Conservation (phyloP, 2,113 vertebrate species). For the Colistium nudipinnis region DNA sequence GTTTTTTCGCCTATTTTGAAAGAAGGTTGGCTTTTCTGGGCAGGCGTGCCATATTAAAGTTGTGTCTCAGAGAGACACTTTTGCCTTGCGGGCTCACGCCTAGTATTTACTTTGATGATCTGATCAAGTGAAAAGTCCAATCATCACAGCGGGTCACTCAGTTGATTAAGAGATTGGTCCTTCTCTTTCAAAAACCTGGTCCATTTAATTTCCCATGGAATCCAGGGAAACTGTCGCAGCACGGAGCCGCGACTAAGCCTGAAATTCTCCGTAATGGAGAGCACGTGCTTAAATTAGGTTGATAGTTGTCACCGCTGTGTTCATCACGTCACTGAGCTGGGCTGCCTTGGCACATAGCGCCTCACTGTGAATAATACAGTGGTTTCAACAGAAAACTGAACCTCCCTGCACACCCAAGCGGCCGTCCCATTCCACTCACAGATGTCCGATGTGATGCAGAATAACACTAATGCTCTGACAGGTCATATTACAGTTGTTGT, state of each 20-base stretch:
- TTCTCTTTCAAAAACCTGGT: background rate
- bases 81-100: background rate
- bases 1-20: background rate
- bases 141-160: background rate
- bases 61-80: background rate
- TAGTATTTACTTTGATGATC: background rate
- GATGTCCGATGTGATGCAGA: no score
- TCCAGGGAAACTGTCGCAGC: background rate
- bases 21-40: background rate
- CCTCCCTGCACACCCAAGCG: background rate
- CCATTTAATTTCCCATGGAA: background rate
- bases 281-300: background rate
- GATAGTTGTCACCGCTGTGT: background rate
- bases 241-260: no score
- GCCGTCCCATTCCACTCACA: background rate
- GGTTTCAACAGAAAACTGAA: no score
- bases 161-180: background rate
- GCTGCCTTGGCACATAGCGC: background rate
- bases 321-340: background rate
- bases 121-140: no score
- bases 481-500: background rate
- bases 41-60: background rate
- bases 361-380: background rate
- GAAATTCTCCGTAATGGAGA: background rate
- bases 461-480: no score